phyloP scores from a whole-genome alignment of 1,140 invertebrate species.

The Marisa cornuarietis region DNA sequence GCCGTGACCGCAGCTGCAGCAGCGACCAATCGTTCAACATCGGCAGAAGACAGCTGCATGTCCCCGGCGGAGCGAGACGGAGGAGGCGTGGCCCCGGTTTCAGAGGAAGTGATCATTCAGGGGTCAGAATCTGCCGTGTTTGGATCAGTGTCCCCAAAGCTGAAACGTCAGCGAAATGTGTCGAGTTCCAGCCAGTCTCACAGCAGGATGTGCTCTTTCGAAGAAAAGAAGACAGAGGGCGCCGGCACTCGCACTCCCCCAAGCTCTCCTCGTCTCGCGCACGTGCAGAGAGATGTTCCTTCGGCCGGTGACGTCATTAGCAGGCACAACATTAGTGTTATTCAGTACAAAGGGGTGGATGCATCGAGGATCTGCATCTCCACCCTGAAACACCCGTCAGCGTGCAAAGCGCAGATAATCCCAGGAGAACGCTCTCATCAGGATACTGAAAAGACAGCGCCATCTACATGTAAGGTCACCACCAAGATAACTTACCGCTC shows the following conservation, averaged over 20 bases:
- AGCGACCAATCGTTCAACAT: no score
- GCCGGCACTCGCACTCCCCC: not conserved
- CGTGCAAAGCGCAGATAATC: no score
- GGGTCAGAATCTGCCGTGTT: slow-evolving; percentile 30
- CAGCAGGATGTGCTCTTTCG: not conserved
- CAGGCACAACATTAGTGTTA: not conserved
- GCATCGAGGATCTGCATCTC: slow-evolving; percentile 5
- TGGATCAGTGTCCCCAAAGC: slow-evolving; percentile 34
- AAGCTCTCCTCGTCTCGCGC: not conserved
- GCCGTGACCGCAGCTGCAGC: not conserved
- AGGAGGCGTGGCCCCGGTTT: not conserved
- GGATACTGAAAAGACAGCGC: not conserved
- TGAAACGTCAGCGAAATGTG: slow-evolving; percentile 21
- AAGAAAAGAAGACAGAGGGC: not conserved
- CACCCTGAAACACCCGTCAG: not conserved
- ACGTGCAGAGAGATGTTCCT: not conserved
- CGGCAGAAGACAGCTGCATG: no score
- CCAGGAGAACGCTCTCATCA: no score
- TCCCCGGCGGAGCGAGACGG: no score
- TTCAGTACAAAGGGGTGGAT: not conserved
- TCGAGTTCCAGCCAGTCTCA: not conserved
- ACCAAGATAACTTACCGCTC: slow-evolving; percentile 9
- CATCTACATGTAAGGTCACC: not conserved
- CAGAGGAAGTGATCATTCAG: slow-evolving; percentile 5
- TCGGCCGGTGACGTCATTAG: not conserved